Base-by-base conservation (phyloP, 2,113 vertebrate genomes). In the Chaenogobius annularis region DNA sequence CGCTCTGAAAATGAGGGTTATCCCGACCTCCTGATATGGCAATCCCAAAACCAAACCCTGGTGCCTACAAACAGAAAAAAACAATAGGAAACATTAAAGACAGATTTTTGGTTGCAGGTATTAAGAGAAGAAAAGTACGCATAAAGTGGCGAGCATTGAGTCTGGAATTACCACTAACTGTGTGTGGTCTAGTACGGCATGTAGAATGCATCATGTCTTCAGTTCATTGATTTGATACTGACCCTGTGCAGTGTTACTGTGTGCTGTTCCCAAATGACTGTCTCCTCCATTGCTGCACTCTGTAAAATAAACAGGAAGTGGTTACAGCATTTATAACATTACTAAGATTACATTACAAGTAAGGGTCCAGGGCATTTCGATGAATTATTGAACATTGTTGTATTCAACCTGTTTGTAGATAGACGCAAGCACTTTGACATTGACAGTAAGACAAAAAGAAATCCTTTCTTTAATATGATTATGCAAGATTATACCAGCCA, bases 201-300 rank as follows among this genome's bases (percentile, higher is more conserved):
- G 55, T 58, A 14, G 22, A 58, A 23, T 11, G 20, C n/a, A 55
- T 10, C n/a, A 10, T 20, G 19, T 12, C 22, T 22, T 12, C 11
- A 23, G 13, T 26, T 23, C 26, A 15, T 20, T 40, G 61, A 54
- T 68, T 52, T 71, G 72, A 68, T 70, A 93, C 96, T 93, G 83
- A 99, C 98, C 95, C 97, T 98, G 95, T 99, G 97, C 92, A 99
- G 95, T 78, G 96, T 98, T 90, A 99, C 98, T 72, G 98, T 99
- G 92, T 99, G 97, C 89, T 99, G 97, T 94, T 99, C 97, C 98
- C 97, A 99, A 95, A 99, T 99, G 83, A 97, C 97, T 6, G 98
- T 98, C 94, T 99, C 98, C 95, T 99, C 98, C 98, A 99, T 99
- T 81, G 95, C 92, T 94, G 96, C 95, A 84, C 92, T 98, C 98